Evolutionary conservation across 2,797 vertebrate species (phyloP), one percentile per base, ranked within the genome.

Genomic region (Otolemur crassicaudatus): DNA sequence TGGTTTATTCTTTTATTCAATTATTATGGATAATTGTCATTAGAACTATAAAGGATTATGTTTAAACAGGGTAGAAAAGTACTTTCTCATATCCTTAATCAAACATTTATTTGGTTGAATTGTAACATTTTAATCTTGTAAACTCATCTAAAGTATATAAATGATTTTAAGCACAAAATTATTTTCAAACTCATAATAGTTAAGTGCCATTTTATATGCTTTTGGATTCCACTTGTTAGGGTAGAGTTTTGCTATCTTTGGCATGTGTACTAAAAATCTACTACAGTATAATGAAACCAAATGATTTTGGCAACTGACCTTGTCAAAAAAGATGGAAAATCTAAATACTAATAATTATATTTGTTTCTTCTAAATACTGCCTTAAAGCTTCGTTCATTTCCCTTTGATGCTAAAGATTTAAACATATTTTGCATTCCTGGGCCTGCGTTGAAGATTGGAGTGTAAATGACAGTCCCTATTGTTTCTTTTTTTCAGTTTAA

Each of bases 121-220:
- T 85, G 31, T 29, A 76, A 72, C 12, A 93, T 84, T 88, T 97
- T 91, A 83, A 81, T 87, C 31, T 94, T 92, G 56, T 67, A 46
- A 96, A 23, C 20, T 92, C 34, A 67, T 17, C 31, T 31, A 69
- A 92, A 27, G 79, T 92, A 73, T 63, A 37, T 88, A 77, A 88
- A 86, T 83, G 43, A 84, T 75, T 95, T 93, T 79, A 94, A 95
- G 31, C 90, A 84, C 27, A 94, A 90, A 80, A 90, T 91, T 89
- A 73, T 34, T 84, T 96, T 83, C 65, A 87, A 37, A 83, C 25
- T 94, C 25, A 8, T 77, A 95, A 60, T 69, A 89, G 31, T 87
- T 87, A 60, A 90, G 31, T 97, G 29, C 56, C 20, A 69, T 69
- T 87, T 79, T 94, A 43, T 84, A 63, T 85, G n/a, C 58, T 95